Percentiles rank a stretch among this genome's conserved stretches.
Evolutionary conservation across 2,888 invertebrate species (phyloP).

Genomic region (Hyalella azteca): DNA sequence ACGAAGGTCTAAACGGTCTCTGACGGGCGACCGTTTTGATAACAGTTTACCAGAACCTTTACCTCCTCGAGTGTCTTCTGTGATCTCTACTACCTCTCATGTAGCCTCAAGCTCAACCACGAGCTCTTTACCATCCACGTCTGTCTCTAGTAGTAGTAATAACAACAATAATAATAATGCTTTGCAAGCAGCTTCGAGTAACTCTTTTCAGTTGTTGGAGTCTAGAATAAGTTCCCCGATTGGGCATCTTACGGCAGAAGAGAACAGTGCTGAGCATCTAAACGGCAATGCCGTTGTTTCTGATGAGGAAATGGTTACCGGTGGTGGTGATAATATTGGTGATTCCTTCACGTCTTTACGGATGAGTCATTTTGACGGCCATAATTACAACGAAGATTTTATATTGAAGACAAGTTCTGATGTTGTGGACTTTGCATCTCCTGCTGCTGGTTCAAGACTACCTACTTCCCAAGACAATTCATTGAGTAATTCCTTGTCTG

Average conservation of each 20-base stretch:
- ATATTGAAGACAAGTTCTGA: constrained; percentile 13
- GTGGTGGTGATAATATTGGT: not conserved
- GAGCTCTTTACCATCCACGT: constrained; percentile 1
- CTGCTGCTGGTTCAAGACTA: not conserved
- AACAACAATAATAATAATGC: constrained; percentile 5
- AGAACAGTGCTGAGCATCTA: not conserved
- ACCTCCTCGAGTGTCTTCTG: constrained; percentile 9
- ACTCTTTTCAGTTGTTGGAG: constrained; percentile 18
- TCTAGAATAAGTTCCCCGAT: constrained; percentile 2
- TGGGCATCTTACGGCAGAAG: not conserved
- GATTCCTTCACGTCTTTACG: constrained; percentile 28
- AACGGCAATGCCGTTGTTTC: not conserved
- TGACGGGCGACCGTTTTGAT: not conserved
- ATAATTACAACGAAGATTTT: constrained; percentile 32
- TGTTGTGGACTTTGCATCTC: constrained; percentile 4
- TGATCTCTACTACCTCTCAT: constrained; percentile 17
- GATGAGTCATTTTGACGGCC: constrained; percentile 21
- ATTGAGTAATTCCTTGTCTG: not conserved
- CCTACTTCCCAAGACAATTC: not conserved
- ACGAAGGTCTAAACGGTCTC: constrained; percentile 6
- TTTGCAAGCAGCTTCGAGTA: constrained; percentile 26
- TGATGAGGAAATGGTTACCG: not conserved
- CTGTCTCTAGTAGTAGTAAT: constrained; percentile 1
- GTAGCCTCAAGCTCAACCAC: not conserved
- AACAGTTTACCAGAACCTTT: not conserved